Evolutionary conservation across 2,888 invertebrate genomes (phyloP).

Genomic region (Lacanobia wlatinum): DNA sequence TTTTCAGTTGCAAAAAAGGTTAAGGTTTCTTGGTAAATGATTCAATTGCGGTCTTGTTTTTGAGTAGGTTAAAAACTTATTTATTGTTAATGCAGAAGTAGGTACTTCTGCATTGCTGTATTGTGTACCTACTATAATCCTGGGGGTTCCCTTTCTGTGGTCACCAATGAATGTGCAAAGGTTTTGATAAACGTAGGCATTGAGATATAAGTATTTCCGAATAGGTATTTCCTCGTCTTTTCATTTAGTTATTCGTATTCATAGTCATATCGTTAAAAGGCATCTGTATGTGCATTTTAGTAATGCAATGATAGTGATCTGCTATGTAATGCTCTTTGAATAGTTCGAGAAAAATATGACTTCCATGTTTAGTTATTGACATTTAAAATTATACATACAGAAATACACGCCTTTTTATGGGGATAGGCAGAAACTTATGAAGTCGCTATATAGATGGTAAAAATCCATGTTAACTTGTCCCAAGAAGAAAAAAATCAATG

Average conservation of each 20-base stretch:
- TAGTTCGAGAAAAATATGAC: not conserved
- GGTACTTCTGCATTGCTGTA: no score
- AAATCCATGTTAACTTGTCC: no score
- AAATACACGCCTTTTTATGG: not conserved
- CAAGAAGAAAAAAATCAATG: no score
- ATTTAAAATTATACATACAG: not conserved
- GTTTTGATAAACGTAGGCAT: not conserved
- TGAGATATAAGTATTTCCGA: not conserved
- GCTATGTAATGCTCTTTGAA: slow-evolving; percentile 13
- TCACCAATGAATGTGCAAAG: not conserved
- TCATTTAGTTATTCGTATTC: slow-evolving; percentile 13
- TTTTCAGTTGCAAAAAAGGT: not conserved
- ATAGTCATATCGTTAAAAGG: slow-evolving; percentile 3
- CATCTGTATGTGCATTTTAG: slow-evolving; percentile 17
- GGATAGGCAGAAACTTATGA: not conserved
- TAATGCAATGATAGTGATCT: slow-evolving; percentile 31
- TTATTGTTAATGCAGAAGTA: not conserved
- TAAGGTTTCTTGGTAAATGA: not conserved
- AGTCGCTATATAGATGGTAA: no score
- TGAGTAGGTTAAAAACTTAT: not conserved
- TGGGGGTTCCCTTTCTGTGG: not conserved
- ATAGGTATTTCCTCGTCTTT: not conserved
- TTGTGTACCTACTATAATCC: not conserved
- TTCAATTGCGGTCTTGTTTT: not conserved
- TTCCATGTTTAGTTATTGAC: not conserved